phyloP scores from a whole-genome alignment of 92 coral and sea anemone species.

The Zoanthus sociatus region DNA sequence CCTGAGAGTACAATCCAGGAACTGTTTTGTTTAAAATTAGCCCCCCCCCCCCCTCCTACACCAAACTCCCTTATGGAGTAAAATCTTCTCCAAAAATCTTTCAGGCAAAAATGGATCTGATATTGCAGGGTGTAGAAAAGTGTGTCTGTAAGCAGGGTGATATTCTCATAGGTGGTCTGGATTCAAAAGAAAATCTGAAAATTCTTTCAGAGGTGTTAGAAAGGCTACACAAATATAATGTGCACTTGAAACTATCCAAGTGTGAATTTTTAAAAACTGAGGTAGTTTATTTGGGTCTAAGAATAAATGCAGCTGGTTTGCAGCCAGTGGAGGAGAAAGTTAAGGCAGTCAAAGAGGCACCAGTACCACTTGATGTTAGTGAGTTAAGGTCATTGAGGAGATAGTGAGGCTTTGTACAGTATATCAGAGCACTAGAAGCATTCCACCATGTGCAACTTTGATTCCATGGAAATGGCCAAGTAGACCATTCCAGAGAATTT shows the following conservation, averaged over 20 bases:
- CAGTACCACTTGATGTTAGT: slow-evolving; percentile 62
- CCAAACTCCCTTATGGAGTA: slow-evolving; percentile 58
- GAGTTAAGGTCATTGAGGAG: slow-evolving; percentile 65
- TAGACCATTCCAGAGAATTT: slow-evolving; percentile 63
- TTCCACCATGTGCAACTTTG: slow-evolving; percentile 66
- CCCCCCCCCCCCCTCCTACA: slow-evolving; percentile 11
- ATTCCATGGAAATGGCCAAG: slow-evolving; percentile 76
- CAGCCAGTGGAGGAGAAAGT: slow-evolving; percentile 75
- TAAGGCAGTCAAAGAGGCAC: slow-evolving; percentile 63
- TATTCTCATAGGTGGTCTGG: slow-evolving; percentile 37
- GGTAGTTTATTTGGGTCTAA: slow-evolving; percentile 67
- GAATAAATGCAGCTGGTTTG: slow-evolving; percentile 63
- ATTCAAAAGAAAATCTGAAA: slow-evolving; percentile 46
- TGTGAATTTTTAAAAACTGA: slow-evolving; percentile 66
- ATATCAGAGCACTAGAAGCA: slow-evolving; percentile 47
- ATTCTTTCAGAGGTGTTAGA: slow-evolving; percentile 51
- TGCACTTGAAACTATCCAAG: slow-evolving; percentile 46
- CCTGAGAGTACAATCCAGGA: too few species aligned
- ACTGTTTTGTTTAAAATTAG: too few species aligned
- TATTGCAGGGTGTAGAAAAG: slow-evolving; percentile 56
- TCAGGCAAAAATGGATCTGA: slow-evolving; percentile 58
- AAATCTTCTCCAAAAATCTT: slow-evolving; percentile 61
- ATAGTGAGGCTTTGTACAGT: slow-evolving; percentile 36
- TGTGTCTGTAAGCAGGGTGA: slow-evolving; percentile 63
- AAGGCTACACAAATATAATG: slow-evolving; percentile 41